phyloP scores from a whole-genome alignment of 1,140 invertebrate genomes.

The Samia ricini region DNA sequence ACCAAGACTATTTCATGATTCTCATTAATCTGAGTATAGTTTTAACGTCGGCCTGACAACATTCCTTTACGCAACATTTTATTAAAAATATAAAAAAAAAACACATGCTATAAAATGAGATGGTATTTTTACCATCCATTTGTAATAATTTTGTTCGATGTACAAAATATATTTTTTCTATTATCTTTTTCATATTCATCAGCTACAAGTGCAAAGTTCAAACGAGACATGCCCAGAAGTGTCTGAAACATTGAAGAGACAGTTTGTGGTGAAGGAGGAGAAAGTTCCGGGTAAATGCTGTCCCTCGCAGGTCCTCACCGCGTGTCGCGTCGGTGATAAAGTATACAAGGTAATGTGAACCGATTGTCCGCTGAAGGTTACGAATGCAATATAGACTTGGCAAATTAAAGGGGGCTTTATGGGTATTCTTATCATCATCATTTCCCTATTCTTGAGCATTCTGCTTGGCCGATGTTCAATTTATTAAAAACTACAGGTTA shows the following conservation, averaged over 20 bases:
- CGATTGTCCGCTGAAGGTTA: not conserved
- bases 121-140: too few species aligned
- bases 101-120: not conserved
- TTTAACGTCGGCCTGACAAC: too few species aligned
- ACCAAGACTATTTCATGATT: too few species aligned
- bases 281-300: constrained; percentile 72
- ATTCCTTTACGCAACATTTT: too few species aligned
- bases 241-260: constrained; percentile 51
- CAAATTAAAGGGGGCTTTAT: too few species aligned
- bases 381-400: not conserved
- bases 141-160: too few species aligned
- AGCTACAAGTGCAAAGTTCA: constrained; percentile 68
- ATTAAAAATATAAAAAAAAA: not conserved
- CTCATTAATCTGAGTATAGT: too few species aligned
- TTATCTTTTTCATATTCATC: constrained; percentile 13
- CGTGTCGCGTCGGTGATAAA: constrained; percentile 79
- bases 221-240: constrained; percentile 66
- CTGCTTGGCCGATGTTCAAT: too few species aligned
- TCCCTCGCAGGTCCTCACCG: constrained; percentile 56
- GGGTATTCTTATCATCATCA: too few species aligned
- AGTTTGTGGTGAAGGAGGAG: constrained; percentile 74
- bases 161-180: too few species aligned
- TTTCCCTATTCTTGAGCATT: too few species aligned
- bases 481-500: too few species aligned
- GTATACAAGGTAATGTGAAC: constrained; percentile 73